Conservation (phyloP, 2,113 vertebrate species). For the Malurus elegans region DNA sequence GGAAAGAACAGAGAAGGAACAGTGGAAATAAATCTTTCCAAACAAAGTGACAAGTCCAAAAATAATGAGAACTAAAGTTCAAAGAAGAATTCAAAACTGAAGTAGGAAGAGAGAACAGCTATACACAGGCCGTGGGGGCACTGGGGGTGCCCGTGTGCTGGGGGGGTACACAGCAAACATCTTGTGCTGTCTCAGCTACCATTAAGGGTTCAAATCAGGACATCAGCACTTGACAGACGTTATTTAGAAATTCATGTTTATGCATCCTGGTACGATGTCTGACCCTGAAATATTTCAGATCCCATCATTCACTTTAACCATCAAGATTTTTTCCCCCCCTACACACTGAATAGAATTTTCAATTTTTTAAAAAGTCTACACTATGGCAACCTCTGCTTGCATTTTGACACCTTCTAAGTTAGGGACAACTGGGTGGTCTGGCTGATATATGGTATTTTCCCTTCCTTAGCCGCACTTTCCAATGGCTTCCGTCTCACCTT, state of each 20-base stretch:
- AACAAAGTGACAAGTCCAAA: conserved; percentile 75
- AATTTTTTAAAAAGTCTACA: background rate
- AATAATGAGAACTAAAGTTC: conserved; percentile 78
- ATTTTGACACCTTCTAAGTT: background rate
- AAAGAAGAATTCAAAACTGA: conserved; percentile 74
- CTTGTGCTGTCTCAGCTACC: background rate
- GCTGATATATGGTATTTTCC: background rate
- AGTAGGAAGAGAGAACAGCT: conserved; percentile 39
- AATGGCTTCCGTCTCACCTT: conserved; percentile 5
- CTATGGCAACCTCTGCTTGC: background rate
- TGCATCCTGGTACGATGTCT: background rate
- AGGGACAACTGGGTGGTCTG: background rate
- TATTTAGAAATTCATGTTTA: conserved; percentile 13
- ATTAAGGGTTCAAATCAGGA: conserved; percentile 68
- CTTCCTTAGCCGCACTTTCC: background rate
- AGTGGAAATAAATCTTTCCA: conserved; percentile 76
- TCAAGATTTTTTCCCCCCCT: background rate
- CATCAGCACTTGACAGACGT: background rate
- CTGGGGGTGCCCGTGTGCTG: background rate
- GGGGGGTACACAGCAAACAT: background rate
- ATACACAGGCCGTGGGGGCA: background rate
- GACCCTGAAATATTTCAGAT: background rate
- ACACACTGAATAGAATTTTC: background rate
- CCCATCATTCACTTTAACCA: background rate
- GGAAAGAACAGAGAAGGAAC: conserved; percentile 71